Evolutionary conservation across 2,888 invertebrate genomes (phyloP).

Genomic region (Colletes collaris): DNA sequence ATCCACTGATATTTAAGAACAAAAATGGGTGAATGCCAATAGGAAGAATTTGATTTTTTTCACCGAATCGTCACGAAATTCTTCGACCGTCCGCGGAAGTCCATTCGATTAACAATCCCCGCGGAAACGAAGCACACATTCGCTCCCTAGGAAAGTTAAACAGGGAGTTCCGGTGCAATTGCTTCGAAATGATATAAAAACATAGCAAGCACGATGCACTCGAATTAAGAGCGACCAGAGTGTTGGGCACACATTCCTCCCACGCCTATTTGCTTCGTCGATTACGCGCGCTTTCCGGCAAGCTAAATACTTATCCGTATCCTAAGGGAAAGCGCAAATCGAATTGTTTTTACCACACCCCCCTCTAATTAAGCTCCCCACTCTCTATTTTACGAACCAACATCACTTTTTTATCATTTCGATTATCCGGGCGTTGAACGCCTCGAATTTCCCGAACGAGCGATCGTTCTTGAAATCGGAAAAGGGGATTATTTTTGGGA

Average conservation of each 20-base stretch:
- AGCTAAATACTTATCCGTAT: constrained; percentile 19
- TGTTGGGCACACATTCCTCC: constrained; percentile 12
- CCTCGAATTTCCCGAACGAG: too few relatives aligned
- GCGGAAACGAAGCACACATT: constrained; percentile 12
- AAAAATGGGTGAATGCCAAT: too few relatives aligned
- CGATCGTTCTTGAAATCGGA: too few relatives aligned
- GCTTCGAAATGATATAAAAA: constrained; percentile 30
- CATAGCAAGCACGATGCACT: constrained; percentile 37
- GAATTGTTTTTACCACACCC: constrained; percentile 11
- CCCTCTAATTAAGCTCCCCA: too few relatives aligned
- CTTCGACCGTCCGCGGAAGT: too few relatives aligned
- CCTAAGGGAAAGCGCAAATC: constrained; percentile 12
- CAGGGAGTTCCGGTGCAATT: constrained; percentile 5
- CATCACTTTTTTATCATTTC: too few relatives aligned
- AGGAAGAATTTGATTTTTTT: too few relatives aligned
- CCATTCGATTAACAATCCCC: constrained; percentile 9
- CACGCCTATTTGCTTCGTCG: constrained; percentile 15
- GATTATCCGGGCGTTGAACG: too few relatives aligned
- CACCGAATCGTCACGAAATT: too few relatives aligned
- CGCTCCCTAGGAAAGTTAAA: constrained; percentile 16
- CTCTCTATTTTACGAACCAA: too few relatives aligned
- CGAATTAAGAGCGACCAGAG: constrained; percentile 26
- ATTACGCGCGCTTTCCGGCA: constrained; percentile 30
- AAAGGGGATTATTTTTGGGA: too few relatives aligned
- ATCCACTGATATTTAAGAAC: too few relatives aligned